Conservation (phyloP, 2,888 invertebrate species). For the Mimachlamys varia region DNA sequence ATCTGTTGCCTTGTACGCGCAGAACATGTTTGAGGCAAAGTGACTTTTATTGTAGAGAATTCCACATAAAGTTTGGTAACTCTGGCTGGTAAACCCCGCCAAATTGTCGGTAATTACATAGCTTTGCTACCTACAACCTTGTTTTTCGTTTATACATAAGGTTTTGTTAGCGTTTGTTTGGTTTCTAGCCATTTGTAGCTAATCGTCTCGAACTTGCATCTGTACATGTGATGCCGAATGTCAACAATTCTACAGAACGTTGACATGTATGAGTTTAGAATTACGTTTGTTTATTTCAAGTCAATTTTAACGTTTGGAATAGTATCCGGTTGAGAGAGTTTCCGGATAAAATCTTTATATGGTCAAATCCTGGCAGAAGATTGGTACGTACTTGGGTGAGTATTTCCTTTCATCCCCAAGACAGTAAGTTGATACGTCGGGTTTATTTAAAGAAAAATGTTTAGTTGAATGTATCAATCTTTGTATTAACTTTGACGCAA, state of each 20-base stretch:
- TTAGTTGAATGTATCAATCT: background rate
- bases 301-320: background rate
- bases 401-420: background rate
- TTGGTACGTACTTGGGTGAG: background rate
- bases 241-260: background rate
- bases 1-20: constrained; percentile 18
- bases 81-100: constrained; percentile 31
- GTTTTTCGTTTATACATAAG: constrained; percentile 24
- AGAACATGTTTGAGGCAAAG: constrained; percentile 34
- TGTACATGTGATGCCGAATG: constrained; percentile 7
- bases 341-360: constrained; percentile 31
- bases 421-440: background rate
- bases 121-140: background rate
- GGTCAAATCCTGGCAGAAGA: background rate
- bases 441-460: background rate
- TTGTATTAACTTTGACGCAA: background rate
- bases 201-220: constrained; percentile 23
- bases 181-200: constrained; percentile 23
- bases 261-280: constrained; percentile 7
- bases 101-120: constrained; percentile 29
- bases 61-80: constrained; percentile 36
- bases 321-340: background rate
- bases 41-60: constrained; percentile 27
- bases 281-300: constrained; percentile 34
- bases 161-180: constrained; percentile 18